These are phyloP conservation scores for Eudasyphora cyanicolor DNA, from an alignment of 2,888 invertebrate species.

Conservation along the genomic window DNA sequence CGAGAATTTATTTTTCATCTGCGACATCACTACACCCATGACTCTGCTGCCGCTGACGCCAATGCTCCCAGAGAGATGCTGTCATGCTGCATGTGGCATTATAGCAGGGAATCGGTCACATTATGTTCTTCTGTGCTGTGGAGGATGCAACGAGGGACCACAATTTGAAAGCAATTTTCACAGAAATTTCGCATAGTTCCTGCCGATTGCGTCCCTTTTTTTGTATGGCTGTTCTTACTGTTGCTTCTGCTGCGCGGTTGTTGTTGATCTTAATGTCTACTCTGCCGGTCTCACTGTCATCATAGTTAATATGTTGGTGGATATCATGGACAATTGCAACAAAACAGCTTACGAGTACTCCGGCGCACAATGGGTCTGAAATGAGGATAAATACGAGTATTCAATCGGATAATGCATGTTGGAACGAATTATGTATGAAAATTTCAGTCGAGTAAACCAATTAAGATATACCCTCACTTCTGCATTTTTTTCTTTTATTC, in stretches of 20 bases:
- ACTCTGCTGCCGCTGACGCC: slow-evolving; percentile 31
- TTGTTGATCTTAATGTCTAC: slow-evolving; percentile 33
- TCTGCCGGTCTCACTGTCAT: slow-evolving; percentile 59
- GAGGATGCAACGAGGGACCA: slow-evolving; percentile 54
- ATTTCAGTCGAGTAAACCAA: no score
- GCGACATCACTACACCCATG: slow-evolving; percentile 61
- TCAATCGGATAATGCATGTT: neutral
- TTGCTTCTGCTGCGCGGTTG: slow-evolving; percentile 13
- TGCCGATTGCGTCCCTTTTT: slow-evolving; percentile 48
- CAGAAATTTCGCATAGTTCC: slow-evolving; percentile 69
- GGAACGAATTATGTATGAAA: no score
- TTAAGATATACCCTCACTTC: no score
- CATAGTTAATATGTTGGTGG: slow-evolving; percentile 58
- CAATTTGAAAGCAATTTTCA: slow-evolving; percentile 69
- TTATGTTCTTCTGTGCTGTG: neutral
- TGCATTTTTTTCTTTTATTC: no score
- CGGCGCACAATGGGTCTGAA: neutral
- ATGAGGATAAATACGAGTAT: neutral
- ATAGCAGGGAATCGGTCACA: neutral
- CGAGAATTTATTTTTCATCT: slow-evolving; percentile 59
- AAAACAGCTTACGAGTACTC: neutral
- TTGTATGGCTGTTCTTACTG: no score
- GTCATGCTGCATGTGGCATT: neutral
- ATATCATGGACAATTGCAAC: slow-evolving; percentile 23
- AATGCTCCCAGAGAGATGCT: neutral